Conservation (phyloP, 2,888 invertebrate species). For the Meliscaeva auricollis region DNA sequence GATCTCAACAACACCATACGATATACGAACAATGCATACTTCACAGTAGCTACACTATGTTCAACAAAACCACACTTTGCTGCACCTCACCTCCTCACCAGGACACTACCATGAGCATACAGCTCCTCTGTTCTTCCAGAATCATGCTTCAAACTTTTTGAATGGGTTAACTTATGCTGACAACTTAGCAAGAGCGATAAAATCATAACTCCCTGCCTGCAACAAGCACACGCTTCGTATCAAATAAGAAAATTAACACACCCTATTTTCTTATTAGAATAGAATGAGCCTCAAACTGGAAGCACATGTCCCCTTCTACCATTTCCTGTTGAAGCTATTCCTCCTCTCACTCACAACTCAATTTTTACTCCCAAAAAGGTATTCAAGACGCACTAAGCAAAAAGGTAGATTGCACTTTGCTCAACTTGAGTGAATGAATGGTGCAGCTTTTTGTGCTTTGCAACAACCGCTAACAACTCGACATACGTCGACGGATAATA, state of each 20-base stretch:
- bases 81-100: neutral
- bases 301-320: too few relatives aligned
- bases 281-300: neutral
- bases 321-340: too few relatives aligned
- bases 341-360: constrained; percentile 13
- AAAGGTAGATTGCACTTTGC: constrained; percentile 47
- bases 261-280: constrained; percentile 55
- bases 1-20: constrained; percentile 60
- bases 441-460: constrained; percentile 40
- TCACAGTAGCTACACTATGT: constrained; percentile 19
- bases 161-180: constrained; percentile 76
- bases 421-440: constrained; percentile 54
- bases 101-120: neutral
- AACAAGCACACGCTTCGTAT: constrained; percentile 47
- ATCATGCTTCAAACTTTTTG: constrained; percentile 60
- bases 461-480: constrained; percentile 9
- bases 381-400: constrained; percentile 56
- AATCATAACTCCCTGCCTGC: constrained; percentile 70
- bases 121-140: neutral
- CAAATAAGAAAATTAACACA: constrained; percentile 68
- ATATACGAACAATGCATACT: constrained; percentile 54
- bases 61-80: constrained; percentile 44
- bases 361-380: constrained; percentile 9
- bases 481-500: constrained; percentile 66
- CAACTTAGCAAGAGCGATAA: constrained; percentile 76